Conservation (phyloP, 1,140 invertebrate species). For the Zaprionus capensis region DNA sequence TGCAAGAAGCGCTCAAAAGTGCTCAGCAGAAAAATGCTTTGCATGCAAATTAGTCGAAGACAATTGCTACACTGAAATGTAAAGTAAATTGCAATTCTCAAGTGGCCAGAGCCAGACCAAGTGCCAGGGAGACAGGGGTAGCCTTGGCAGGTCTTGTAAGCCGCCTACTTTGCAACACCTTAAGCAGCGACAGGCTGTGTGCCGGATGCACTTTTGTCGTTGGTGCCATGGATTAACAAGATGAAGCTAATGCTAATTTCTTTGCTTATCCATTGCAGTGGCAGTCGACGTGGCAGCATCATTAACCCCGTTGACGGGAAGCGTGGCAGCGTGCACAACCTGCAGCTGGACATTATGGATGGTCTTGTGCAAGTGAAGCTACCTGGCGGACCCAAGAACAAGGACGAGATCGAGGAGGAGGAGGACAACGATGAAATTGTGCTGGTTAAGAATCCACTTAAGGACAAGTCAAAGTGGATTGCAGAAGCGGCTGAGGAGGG, state of each 20-base stretch:
- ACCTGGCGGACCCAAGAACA: too few relatives aligned
- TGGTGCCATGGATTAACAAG: background rate
- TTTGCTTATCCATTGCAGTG: slow-evolving; percentile 47
- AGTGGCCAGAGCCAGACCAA: background rate
- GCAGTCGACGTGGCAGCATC: slow-evolving; percentile 75
- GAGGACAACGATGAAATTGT: too few relatives aligned
- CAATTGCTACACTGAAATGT: background rate
- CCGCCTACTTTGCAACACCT: background rate
- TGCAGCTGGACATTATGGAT: slow-evolving; percentile 94
- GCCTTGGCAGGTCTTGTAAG: background rate
- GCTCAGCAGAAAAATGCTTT: background rate
- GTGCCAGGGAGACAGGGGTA: background rate
- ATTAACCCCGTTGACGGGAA: slow-evolving; percentile 74
- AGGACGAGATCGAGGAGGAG: slow-evolving; percentile 85
- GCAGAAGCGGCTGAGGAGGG: slow-evolving; percentile 39
- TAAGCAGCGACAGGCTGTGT: background rate
- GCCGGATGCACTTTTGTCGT: background rate
- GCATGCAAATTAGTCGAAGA: slow-evolving; percentile 1
- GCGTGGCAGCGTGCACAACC: slow-evolving; percentile 91
- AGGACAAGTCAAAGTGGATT: too few relatives aligned
- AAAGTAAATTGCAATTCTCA: background rate
- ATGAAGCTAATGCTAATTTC: slow-evolving; percentile 7
- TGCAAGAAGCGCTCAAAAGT: background rate
- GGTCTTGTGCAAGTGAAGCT: slow-evolving; percentile 87
- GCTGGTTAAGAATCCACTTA: too few relatives aligned